phyloP scores from a whole-genome alignment of 2,888 invertebrate genomes.

The Drosophila multiciliata region DNA sequence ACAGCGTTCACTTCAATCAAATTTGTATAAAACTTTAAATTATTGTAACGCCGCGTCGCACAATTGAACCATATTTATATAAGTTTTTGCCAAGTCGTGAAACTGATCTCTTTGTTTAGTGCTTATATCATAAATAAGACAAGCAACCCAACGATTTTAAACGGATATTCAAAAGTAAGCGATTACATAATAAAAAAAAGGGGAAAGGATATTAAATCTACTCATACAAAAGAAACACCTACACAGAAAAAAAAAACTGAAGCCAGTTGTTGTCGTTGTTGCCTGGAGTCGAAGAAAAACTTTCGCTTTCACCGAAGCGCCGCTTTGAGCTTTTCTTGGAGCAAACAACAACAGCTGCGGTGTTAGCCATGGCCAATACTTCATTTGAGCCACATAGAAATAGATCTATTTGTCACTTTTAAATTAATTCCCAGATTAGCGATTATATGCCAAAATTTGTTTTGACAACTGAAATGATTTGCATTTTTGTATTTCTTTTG shows the following conservation, averaged over 20 bases:
- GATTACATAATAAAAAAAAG: constrained; percentile 43
- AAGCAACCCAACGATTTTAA: constrained; percentile 6
- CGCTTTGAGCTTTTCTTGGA: constrained; percentile 46
- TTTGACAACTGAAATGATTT: background rate
- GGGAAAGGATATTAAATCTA: constrained; percentile 50
- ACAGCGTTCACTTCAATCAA: background rate
- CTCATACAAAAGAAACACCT: constrained; percentile 20
- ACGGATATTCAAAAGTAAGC: constrained; percentile 52
- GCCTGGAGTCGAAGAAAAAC: constrained; percentile 65
- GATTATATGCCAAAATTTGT: background rate
- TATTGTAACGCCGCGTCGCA: constrained; percentile 57
- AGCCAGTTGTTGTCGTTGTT: constrained; percentile 19
- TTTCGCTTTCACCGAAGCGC: constrained; percentile 82
- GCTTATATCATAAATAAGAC: constrained; percentile 9
- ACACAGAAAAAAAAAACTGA: constrained; percentile 30
- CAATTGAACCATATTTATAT: constrained; percentile 66
- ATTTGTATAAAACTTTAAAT: constrained; percentile 33
- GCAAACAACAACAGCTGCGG: constrained; percentile 15
- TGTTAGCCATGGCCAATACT: constrained; percentile 2
- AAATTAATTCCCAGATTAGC: background rate
- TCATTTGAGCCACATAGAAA: background rate
- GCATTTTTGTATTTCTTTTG: background rate
- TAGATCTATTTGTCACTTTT: background rate
- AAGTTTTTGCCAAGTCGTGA: constrained; percentile 70
- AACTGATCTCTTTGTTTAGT: constrained; percentile 44